Percentiles rank a stretch among this genome's conserved stretches.
phyloP scores from a whole-genome alignment of 2,797 vertebrate genomes.

The Myioborus melanocephalus region DNA sequence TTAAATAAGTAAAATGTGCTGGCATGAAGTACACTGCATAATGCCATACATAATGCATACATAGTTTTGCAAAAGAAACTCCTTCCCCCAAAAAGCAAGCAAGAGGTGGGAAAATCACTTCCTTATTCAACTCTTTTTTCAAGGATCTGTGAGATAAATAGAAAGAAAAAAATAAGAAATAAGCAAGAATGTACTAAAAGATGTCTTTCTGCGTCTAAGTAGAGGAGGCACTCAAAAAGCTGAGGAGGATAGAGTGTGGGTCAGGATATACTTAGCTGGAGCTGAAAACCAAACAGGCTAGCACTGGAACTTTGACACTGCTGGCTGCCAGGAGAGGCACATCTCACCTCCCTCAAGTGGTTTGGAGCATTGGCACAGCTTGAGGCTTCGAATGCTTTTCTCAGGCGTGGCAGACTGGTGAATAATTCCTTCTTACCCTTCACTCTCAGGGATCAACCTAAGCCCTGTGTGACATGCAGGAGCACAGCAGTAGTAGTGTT shows the following conservation, averaged over 20 bases:
- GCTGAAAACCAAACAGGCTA: neutral
- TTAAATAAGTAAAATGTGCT: neutral
- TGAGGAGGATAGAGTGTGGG: neutral
- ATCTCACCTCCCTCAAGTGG: fast-evolving
- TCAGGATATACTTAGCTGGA: fast-evolving
- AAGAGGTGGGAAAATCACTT: neutral
- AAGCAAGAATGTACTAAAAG: neutral
- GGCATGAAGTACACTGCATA: neutral
- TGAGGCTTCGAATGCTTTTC: neutral
- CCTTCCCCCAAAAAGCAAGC: fast-evolving
- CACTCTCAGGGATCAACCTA: neutral
- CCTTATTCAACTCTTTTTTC: neutral
- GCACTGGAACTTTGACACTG: neutral
- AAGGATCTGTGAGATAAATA: neutral
- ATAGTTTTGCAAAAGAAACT: neutral
- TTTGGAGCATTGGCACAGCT: neutral
- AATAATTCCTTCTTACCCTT: neutral
- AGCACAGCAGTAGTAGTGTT: neutral
- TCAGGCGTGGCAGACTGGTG: neutral
- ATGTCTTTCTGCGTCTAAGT: neutral
- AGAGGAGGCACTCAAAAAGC: neutral
- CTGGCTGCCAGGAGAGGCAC: neutral
- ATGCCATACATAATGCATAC: neutral
- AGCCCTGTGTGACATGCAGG: neutral
- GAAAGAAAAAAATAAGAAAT: neutral